phyloP scores from a whole-genome alignment of 2,113 vertebrate species.

The Mystacornis crossleyi region DNA sequence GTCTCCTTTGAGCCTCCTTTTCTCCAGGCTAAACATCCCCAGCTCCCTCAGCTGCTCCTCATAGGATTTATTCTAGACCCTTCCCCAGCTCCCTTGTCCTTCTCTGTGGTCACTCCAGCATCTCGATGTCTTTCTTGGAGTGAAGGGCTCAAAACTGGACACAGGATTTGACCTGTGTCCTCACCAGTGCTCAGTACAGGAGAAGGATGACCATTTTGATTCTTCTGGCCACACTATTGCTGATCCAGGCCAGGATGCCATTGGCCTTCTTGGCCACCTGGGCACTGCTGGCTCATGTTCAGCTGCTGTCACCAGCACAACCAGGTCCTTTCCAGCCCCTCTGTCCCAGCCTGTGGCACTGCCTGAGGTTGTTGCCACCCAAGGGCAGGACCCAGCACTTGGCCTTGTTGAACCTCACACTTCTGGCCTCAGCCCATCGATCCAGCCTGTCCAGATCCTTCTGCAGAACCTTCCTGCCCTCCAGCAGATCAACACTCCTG shows the following conservation, averaged over 20 bases:
- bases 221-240: neutral
- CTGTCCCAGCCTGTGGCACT: neutral
- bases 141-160: neutral
- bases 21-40: neutral
- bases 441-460: neutral
- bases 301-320: neutral
- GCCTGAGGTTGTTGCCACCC: neutral
- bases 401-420: neutral
- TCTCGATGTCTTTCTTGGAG: neutral
- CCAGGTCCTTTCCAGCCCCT: neutral
- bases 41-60: neutral
- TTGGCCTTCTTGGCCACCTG: neutral
- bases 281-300: neutral
- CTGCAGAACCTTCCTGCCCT: neutral
- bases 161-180: rapidly evolving
- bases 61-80: neutral
- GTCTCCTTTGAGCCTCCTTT: neutral
- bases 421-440: rapidly evolving
- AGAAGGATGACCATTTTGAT: rapidly evolving
- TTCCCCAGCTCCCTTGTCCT: rapidly evolving
- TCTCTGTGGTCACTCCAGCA: rapidly evolving
- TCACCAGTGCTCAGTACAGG: neutral
- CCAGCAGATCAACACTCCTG: neutral
- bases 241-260: neutral
- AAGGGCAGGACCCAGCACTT: rapidly evolving